phyloP scores from a whole-genome alignment of 2,113 vertebrate species.

The Gasterosteus nipponicus region DNA sequence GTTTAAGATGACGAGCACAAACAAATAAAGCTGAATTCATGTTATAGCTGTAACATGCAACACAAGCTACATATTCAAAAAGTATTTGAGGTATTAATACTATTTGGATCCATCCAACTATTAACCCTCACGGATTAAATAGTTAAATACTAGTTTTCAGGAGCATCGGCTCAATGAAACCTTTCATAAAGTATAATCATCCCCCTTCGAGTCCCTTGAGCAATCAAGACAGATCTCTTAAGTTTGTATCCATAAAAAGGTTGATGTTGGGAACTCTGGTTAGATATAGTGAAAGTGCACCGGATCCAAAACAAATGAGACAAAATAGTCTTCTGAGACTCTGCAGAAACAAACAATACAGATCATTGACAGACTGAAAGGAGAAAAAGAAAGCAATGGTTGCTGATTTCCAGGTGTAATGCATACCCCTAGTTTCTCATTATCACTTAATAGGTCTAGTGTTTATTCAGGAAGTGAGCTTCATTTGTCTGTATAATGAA shows the following conservation, averaged over 20 bases:
- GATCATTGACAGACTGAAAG: constrained; percentile 10
- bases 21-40: neutral
- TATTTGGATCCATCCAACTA: neutral
- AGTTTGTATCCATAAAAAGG: constrained; percentile 17
- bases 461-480: constrained; percentile 35
- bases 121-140: neutral
- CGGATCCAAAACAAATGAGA: constrained; percentile 19
- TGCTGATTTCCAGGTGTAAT: constrained; percentile 43
- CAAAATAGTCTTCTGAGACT: constrained; percentile 17
- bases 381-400: constrained; percentile 14
- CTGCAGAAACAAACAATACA: constrained; percentile 17
- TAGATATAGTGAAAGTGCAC: constrained; percentile 10
- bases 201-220: neutral
- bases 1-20: neutral
- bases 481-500: constrained; percentile 66
- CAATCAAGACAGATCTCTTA: constrained; percentile 2
- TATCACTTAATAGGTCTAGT: constrained; percentile 55
- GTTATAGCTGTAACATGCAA: neutral
- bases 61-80: too few relatives aligned
- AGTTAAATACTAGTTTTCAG: neutral
- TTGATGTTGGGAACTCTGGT: neutral
- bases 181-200: neutral
- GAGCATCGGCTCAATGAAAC: neutral
- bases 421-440: constrained; percentile 40
- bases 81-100: neutral